Evolutionary conservation across 2,888 invertebrate species (phyloP).

Genomic region (Meandrusa payeni): DNA sequence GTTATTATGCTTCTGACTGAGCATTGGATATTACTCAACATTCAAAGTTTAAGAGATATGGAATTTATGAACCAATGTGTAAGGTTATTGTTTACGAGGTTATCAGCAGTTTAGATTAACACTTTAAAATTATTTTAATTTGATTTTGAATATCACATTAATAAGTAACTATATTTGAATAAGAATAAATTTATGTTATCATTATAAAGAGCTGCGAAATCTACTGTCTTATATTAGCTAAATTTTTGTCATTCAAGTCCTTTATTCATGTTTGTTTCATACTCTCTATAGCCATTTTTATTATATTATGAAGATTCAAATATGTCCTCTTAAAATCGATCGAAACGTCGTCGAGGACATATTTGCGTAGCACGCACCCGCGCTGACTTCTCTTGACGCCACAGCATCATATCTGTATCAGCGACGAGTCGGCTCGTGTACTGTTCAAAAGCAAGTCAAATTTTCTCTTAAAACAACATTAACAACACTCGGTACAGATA

Average conservation of each 20-base stretch:
- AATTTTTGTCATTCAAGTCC: not conserved
- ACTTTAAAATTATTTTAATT: no score
- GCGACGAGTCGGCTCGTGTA: slow-evolving; percentile 53
- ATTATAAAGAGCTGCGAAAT: slow-evolving; percentile 5
- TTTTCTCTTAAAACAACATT: slow-evolving; percentile 52
- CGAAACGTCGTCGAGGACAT: slow-evolving; percentile 43
- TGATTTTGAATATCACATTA: no score
- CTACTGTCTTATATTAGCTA: not conserved
- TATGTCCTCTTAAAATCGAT: slow-evolving; percentile 45
- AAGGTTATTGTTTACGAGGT: no score
- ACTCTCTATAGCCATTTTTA: slow-evolving; percentile 2
- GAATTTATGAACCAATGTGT: no score
- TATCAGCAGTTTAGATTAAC: no score
- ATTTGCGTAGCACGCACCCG: slow-evolving; percentile 40
- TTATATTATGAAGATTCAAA: slow-evolving; percentile 32
- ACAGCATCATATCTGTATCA: slow-evolving; percentile 75
- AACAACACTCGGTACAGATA: slow-evolving; percentile 68
- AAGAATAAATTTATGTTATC: no score
- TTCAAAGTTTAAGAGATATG: no score
- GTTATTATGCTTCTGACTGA: no score
- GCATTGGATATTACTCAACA: no score
- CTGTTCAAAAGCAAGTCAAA: slow-evolving; percentile 57
- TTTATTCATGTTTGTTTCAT: slow-evolving; percentile 1
- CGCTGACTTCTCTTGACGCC: slow-evolving; percentile 52
- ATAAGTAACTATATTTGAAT: no score